Evolutionary conservation across 2,888 invertebrate species (phyloP).

Genomic region (Philaethria dido): DNA sequence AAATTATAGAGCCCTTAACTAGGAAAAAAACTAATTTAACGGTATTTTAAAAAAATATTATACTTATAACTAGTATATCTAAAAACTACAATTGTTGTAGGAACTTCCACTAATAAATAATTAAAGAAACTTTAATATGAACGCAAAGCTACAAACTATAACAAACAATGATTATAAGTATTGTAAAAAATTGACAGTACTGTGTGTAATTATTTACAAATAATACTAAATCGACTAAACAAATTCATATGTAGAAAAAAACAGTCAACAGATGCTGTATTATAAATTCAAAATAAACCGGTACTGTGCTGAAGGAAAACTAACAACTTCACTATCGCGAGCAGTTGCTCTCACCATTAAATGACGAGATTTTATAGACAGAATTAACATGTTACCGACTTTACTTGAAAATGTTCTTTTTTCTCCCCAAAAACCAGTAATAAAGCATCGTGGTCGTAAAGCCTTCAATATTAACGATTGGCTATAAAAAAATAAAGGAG

Average conservation of each 20-base stretch:
- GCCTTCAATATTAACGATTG: slow-evolving; percentile 77
- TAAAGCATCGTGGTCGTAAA: slow-evolving; percentile 76
- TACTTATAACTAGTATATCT: too few species aligned
- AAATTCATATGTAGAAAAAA: not conserved
- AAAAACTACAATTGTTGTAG: too few species aligned
- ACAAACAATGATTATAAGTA: too few species aligned
- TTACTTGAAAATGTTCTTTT: slow-evolving; percentile 60
- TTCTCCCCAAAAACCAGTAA: slow-evolving; percentile 60
- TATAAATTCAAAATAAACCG: slow-evolving; percentile 29
- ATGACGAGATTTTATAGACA: slow-evolving; percentile 62
- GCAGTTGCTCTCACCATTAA: slow-evolving; percentile 42
- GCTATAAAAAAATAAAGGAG: slow-evolving; percentile 77
- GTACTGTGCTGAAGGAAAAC: slow-evolving; percentile 21
- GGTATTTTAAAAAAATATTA: too few species aligned
- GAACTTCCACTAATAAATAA: too few species aligned
- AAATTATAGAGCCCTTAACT: too few species aligned
- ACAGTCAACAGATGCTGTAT: not conserved
- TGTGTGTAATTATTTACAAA: too few species aligned
- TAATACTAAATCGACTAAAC: too few species aligned
- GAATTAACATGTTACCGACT: slow-evolving; percentile 77
- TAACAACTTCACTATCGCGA: slow-evolving; percentile 36
- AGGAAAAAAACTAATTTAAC: too few species aligned
- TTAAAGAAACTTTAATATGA: too few species aligned
- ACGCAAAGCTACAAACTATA: too few species aligned
- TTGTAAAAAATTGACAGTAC: too few species aligned